Base-by-base conservation (phyloP, 2,797 vertebrate genomes). In the Mormyrus proboscirostris region DNA sequence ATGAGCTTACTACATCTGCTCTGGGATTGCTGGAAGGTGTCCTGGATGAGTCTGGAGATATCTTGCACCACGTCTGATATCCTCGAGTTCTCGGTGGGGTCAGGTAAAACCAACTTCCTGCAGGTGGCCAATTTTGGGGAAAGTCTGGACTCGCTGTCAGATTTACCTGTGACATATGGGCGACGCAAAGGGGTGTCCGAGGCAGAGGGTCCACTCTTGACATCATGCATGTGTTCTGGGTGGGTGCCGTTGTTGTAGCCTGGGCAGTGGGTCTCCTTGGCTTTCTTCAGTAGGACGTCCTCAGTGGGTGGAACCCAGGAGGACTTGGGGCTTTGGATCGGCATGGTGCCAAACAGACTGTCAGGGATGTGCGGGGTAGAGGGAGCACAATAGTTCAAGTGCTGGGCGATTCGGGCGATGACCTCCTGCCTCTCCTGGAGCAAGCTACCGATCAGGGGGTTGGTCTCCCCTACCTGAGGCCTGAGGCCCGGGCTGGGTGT, bases 381-480 rank as follows among this genome's bases (percentile, higher is more conserved):
- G 86, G 97, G 97, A 94, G 99, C 98, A 91, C 98, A 99, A 94
- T 98, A 97, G 94, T 98, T 97, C 92, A 99, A 95, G 93, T 98
- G 97, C 94, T 99, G 98, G 91, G 99, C 98, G 57, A 99, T 99
- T 92, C 99, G 97, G 89, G 98, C 98, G 2, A 99, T 99, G 89
- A 99, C 97, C 93, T 99, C 98, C 91, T 99, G 98, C 89, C 98
- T 96, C 90, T 99, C 98, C 91, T 99, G 98, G 93, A 99, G 97
- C 92, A 99, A 95, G 83, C 97, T 98, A 88, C 97, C 98, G 92
- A 99, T 99, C 92, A 99, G 94, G 90, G 98, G 98, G 93, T 98
- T 98, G 44, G 96, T 95, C 92, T 99, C 98, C 12, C 94, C 95
- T 0, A 93, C 91, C 9, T 95, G 53, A 25, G 96, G 95, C 90